phyloP scores from a whole-genome alignment of 2,113 vertebrate genomes.

The Edolisoma coerulescens region DNA sequence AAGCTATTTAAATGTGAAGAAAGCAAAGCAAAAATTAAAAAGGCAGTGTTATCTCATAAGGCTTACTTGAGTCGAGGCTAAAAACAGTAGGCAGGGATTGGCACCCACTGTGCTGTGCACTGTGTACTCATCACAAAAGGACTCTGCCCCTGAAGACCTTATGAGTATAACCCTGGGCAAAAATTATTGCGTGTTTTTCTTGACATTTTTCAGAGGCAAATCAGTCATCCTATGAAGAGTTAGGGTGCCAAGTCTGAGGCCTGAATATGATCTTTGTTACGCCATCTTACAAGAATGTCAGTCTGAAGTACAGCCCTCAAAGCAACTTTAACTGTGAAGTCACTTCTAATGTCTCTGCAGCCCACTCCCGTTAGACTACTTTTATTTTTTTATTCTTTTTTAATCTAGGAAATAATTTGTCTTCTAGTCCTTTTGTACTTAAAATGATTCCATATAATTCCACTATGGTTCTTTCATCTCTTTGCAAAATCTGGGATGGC shows the following conservation, averaged over 20 bases:
- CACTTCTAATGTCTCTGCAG: background rate
- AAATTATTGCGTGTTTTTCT: background rate
- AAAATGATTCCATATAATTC: conserved; percentile 18
- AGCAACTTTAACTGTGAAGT: background rate
- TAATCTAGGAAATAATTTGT: conserved; percentile 32
- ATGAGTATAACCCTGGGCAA: conserved; percentile 17
- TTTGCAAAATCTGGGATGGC: conserved; percentile 24
- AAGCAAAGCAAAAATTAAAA: conserved; percentile 10
- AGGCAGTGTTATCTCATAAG: background rate
- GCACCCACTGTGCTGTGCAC: background rate
- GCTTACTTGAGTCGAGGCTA: background rate
- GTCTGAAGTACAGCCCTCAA: background rate
- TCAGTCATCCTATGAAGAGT: background rate
- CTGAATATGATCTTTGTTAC: conserved; percentile 48
- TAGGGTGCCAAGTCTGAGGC: background rate
- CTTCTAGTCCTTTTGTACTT: background rate
- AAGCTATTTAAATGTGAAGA: conserved; percentile 7
- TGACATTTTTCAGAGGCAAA: conserved; percentile 12
- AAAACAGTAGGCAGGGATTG: background rate
- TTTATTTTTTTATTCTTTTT: background rate
- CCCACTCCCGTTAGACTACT: background rate
- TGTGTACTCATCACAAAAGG: background rate
- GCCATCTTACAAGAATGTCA: conserved; percentile 4
- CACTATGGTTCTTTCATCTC: background rate
- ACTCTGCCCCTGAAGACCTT: background rate